Percentiles rank a stretch among this genome's conserved stretches.
phyloP scores from a whole-genome alignment of 1,140 invertebrate genomes.

The Varroa destructor region DNA sequence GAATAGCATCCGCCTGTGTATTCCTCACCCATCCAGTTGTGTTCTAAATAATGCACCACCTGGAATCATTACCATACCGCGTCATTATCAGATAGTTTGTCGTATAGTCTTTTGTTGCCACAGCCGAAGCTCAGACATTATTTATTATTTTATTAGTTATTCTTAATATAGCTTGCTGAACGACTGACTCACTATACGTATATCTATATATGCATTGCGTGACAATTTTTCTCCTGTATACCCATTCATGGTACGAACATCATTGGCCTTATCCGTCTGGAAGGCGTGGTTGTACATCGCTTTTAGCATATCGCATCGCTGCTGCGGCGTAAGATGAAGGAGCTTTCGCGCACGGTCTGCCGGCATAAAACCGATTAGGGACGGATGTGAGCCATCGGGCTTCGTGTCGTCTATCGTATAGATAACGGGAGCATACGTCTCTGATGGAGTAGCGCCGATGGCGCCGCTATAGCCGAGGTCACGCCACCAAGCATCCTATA shows the following conservation, averaged over 20 bases:
- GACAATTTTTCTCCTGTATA: constrained; percentile 10
- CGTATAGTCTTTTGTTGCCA: not conserved
- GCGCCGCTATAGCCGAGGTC: not conserved
- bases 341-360: not conserved
- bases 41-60: constrained; percentile 41
- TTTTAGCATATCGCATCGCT: constrained; percentile 18
- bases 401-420: constrained; percentile 39
- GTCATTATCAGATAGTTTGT: not conserved
- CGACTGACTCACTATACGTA: constrained; percentile 16
- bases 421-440: constrained; percentile 31
- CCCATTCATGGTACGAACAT: constrained; percentile 25
- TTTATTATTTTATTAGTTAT: no score
- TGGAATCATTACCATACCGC: constrained; percentile 28
- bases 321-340: constrained; percentile 1
- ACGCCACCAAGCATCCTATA: not conserved
- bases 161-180: no score
- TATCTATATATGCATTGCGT: not conserved
- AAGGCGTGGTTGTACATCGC: constrained; percentile 10
- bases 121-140: no score
- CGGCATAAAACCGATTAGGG: constrained; percentile 39
- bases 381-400: constrained; percentile 39
- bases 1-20: constrained; percentile 43
- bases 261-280: constrained; percentile 9
- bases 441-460: constrained; percentile 25
- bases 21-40: constrained; percentile 42